Evolutionary conservation across 2,888 invertebrate species (phyloP).

Genomic region (Bugulina stolonifera): DNA sequence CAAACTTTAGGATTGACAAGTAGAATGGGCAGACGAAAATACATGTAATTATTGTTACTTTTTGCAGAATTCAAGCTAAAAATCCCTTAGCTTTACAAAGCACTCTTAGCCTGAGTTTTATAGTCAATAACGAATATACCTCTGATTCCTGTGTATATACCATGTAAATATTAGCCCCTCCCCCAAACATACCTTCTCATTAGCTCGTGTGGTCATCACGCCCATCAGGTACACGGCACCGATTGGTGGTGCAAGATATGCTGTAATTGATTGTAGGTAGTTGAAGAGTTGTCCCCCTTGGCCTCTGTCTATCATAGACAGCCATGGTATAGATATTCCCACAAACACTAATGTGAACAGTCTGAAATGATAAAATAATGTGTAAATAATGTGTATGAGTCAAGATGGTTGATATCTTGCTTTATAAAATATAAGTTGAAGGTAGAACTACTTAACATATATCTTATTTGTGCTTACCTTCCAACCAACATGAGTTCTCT

Average conservation of each 20-base stretch:
- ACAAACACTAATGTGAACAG: constrained; percentile 50
- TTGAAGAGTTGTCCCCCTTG: constrained; percentile 49
- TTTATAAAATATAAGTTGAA: neutral
- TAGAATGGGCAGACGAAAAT: no score
- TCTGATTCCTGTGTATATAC: no score
- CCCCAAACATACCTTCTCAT: constrained; percentile 38
- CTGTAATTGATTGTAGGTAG: constrained; percentile 45
- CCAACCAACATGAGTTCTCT: constrained; percentile 35
- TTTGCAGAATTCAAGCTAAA: no score
- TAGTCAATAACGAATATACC: no score
- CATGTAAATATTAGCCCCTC: no score
- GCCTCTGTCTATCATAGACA: constrained; percentile 49
- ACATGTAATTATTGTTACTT: no score
- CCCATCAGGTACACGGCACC: constrained; percentile 45
- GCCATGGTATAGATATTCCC: constrained; percentile 49
- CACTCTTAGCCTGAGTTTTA: no score
- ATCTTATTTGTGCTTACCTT: constrained; percentile 27
- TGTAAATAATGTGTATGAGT: no score
- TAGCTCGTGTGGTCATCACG: constrained; percentile 43
- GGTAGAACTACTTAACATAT: neutral
- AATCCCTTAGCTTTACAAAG: no score
- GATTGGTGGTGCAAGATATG: constrained; percentile 50
- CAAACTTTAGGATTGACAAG: no score
- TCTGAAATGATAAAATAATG: constrained; percentile 32
- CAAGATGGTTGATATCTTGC: neutral